Percentiles rank a stretch among this genome's conserved stretches.
Evolutionary conservation across 2,888 invertebrate species (phyloP).

Genomic region (Biston stratarius): DNA sequence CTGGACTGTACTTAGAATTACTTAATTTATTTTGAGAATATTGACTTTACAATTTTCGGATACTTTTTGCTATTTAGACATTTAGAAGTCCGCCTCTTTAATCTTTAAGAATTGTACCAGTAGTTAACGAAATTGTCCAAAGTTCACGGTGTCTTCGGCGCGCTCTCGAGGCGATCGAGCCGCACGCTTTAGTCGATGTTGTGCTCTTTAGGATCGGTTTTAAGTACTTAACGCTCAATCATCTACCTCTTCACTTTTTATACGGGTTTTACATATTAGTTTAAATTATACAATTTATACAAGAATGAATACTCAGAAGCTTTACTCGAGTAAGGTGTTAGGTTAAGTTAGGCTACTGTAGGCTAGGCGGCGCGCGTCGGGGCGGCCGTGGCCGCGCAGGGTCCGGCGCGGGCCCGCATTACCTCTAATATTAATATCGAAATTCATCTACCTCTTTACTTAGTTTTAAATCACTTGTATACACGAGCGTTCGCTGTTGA

Average conservation of each 20-base stretch:
- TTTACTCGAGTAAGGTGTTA: conserved; percentile 85
- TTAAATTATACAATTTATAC: conserved; percentile 86
- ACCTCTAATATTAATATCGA: conserved; percentile 74
- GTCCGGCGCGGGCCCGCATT: conserved; percentile 74
- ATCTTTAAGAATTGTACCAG: conserved; percentile 74
- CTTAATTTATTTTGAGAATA: conserved; percentile 85
- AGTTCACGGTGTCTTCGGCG: conserved; percentile 59
- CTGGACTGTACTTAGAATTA: conserved; percentile 85
- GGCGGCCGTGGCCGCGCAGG: conserved; percentile 78
- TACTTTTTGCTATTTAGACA: conserved; percentile 80
- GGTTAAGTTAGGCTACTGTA: conserved; percentile 67
- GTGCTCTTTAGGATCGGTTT: conserved; percentile 80
- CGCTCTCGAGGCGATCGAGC: conserved; percentile 49
- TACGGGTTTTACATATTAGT: conserved; percentile 86
- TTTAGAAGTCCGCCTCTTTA: conserved; percentile 82
- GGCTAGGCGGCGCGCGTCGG: conserved; percentile 64
- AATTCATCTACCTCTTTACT: conserved; percentile 85
- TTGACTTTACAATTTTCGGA: conserved; percentile 81
- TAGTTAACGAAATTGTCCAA: conserved; percentile 60
- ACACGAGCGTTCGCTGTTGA: conserved; percentile 77
- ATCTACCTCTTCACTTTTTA: conserved; percentile 86
- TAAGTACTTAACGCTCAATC: conserved; percentile 85
- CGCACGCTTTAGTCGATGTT: conserved; percentile 62
- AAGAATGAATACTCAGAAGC: conserved; percentile 86
- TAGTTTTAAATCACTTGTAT: conserved; percentile 70